Evolutionary conservation across 2,797 vertebrate species (phyloP).

Genomic region (Diceros bicornis): DNA sequence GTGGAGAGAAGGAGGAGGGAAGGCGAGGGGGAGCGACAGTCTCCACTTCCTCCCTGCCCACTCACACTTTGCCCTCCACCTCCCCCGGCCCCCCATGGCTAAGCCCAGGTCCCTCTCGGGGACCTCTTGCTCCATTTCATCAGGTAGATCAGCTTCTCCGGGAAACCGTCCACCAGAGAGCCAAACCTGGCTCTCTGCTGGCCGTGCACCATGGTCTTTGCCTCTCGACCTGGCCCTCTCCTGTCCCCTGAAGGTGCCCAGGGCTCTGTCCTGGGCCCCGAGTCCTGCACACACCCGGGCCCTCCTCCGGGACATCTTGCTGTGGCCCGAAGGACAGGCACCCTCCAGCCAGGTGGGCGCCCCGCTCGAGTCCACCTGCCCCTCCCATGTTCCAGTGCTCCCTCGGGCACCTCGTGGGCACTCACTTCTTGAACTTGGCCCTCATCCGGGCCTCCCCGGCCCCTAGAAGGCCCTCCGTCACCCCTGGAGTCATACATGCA

Average conservation of each 20-base stretch:
- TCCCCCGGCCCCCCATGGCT: background rate
- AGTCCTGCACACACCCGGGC: background rate
- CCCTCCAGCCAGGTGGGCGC: background rate
- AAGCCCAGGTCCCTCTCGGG: background rate
- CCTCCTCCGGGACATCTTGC: accelerated
- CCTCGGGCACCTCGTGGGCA: background rate
- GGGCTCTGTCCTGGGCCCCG: background rate
- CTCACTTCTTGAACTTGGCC: background rate
- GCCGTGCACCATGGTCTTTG: accelerated
- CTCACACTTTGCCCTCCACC: no score
- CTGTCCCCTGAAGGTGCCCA: background rate
- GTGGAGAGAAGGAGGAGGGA: background rate
- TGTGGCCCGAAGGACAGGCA: background rate
- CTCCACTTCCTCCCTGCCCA: background rate
- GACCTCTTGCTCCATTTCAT: accelerated
- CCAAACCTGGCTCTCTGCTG: accelerated
- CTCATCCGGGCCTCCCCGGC: accelerated
- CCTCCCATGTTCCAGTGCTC: accelerated
- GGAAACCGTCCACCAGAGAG: no score
- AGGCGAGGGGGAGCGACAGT: accelerated
- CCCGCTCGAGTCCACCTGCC: background rate
- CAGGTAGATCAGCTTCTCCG: accelerated
- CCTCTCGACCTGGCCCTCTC: background rate
- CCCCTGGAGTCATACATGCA: background rate
- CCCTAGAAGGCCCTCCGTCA: background rate